These are phyloP conservation scores for Rhizoglyphus robini DNA, from an alignment of 1,140 invertebrate genomes.

Conservation along the genomic window DNA sequence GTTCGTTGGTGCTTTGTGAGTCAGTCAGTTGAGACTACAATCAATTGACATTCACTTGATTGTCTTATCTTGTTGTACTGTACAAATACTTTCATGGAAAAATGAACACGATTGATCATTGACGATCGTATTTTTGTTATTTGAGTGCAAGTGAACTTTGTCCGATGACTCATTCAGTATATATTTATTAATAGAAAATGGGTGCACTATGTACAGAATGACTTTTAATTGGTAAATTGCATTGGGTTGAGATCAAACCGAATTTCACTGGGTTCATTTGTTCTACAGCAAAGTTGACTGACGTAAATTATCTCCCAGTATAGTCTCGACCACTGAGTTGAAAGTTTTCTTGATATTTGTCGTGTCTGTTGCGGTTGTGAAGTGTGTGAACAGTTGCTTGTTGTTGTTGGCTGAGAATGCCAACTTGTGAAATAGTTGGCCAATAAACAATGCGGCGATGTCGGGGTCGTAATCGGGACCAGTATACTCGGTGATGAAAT, in stretches of 20 bases:
- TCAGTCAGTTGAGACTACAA: too few species aligned
- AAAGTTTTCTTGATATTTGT: slow-evolving; percentile 35
- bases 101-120: too few species aligned
- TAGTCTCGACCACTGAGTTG: slow-evolving; percentile 31
- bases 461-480: slow-evolving; percentile 51
- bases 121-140: too few species aligned
- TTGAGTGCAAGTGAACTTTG: too few species aligned
- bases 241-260: background rate
- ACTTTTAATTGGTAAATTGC: background rate
- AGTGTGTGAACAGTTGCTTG: slow-evolving; percentile 46
- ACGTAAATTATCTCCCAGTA: slow-evolving; percentile 31
- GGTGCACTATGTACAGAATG: background rate
- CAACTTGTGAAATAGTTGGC: slow-evolving; percentile 44
- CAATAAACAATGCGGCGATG: slow-evolving; percentile 46
- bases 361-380: slow-evolving; percentile 38
- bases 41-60: too few species aligned
- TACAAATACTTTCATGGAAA: too few species aligned
- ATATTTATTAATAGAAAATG: too few species aligned
- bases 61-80: too few species aligned
- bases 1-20: too few species aligned
- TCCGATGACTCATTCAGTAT: too few species aligned
- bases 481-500: slow-evolving; percentile 45
- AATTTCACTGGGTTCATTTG: background rate
- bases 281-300: slow-evolving; percentile 27
- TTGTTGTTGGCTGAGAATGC: slow-evolving; percentile 38